Conservation (phyloP, 2,797 vertebrate species). For the Mionectes olivaceus region DNA sequence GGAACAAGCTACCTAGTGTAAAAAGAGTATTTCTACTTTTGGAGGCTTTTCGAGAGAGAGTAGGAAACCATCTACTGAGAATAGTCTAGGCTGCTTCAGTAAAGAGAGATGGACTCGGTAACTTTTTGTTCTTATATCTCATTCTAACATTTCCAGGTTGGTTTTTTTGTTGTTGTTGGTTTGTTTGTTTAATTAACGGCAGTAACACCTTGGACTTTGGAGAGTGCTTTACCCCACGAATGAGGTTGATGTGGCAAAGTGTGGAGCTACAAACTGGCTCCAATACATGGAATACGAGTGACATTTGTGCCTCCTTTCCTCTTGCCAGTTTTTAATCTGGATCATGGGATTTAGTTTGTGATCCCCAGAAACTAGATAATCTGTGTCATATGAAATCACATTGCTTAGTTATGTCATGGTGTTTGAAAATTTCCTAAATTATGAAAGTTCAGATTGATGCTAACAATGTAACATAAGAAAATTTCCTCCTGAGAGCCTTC, state of each 20-base stretch:
- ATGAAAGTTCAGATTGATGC: not conserved
- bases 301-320: not conserved
- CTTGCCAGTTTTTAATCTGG: not conserved
- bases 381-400: not conserved
- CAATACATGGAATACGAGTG: not conserved
- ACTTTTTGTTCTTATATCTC: not conserved
- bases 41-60: not conserved
- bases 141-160: not conserved
- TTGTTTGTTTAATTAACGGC: not conserved
- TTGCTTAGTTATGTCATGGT: not conserved
- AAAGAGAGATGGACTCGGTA: accelerated
- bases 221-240: not conserved
- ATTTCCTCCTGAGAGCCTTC: not conserved
- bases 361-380: not conserved
- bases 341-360: not conserved
- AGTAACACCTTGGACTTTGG: not conserved
- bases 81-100: not conserved
- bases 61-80: not conserved
- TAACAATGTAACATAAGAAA: not conserved
- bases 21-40: not conserved
- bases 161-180: not conserved
- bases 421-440: not conserved
- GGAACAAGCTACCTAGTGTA: not conserved
- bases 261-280: not conserved
- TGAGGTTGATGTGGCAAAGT: not conserved